These are phyloP conservation scores for Rhineura floridana DNA, from an alignment of 2,113 vertebrate species.

Conservation along the genomic window DNA sequence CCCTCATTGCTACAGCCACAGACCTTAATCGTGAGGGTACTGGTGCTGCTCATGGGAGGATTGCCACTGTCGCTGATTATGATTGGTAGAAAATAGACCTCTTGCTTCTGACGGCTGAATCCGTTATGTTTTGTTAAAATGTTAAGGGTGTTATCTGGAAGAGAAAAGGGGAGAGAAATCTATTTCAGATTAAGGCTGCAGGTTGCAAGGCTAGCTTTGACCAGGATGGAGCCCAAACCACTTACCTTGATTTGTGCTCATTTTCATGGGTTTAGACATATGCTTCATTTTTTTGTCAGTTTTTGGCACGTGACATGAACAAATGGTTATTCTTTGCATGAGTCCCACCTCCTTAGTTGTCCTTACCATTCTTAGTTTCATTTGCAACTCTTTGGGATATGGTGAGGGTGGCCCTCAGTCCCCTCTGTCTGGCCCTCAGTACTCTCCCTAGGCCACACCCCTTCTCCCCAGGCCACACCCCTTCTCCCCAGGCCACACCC, in stretches of 20 bases:
- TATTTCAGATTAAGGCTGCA: slow-evolving; percentile 3
- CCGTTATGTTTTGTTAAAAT: slow-evolving; percentile 92
- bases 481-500: too few species aligned
- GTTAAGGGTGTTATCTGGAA: slow-evolving; percentile 93
- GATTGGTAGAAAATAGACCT: slow-evolving; percentile 95
- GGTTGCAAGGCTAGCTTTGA: neutral
- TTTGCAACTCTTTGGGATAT: neutral
- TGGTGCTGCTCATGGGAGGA: slow-evolving; percentile 96
- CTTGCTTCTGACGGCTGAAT: slow-evolving; percentile 96
- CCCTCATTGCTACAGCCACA: slow-evolving; percentile 96
- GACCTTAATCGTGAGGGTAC: slow-evolving; percentile 95
- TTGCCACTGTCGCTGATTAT: slow-evolving; percentile 94
- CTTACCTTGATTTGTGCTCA: neutral
- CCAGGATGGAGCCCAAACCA: neutral
- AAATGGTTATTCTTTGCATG: neutral
- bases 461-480: too few species aligned
- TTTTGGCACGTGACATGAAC: neutral
- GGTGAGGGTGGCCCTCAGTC: too few species aligned
- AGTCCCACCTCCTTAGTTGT: neutral
- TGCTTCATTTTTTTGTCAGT: neutral
- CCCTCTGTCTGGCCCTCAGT: too few species aligned
- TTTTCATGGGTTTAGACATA: neutral
- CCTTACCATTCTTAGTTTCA: too few species aligned
- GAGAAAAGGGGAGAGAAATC: slow-evolving; percentile 27
- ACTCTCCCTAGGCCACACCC: too few species aligned